These are phyloP conservation scores for Chascanopsetta lugubris DNA, from an alignment of 2,113 vertebrate genomes.

Conservation along the genomic window DNA sequence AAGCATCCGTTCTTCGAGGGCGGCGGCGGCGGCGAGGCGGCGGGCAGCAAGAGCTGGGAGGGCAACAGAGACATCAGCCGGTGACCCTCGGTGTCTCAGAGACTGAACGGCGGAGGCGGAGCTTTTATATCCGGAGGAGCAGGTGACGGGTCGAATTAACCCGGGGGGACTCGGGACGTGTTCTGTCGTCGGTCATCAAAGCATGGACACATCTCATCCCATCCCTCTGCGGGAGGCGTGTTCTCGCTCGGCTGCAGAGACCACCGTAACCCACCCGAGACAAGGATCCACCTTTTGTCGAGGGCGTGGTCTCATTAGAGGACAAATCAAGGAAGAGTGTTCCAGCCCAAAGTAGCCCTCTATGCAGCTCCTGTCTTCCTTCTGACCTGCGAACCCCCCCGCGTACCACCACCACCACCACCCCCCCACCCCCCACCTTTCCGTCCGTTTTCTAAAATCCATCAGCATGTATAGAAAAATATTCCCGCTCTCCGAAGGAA, in stretches of 20 bases:
- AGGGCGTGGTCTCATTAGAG: conserved; percentile 16
- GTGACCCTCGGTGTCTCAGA: conserved; percentile 80
- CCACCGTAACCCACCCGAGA: conserved; percentile 24
- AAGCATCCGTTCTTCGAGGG: conserved; percentile 91
- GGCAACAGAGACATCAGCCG: conserved; percentile 96
- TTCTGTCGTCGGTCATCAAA: conserved; percentile 35
- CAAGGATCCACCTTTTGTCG: conserved; percentile 22
- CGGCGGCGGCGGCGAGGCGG: conserved; percentile 71
- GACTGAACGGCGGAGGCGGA: conserved; percentile 48
- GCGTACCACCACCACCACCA: too few species aligned
- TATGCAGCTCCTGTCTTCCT: conserved; percentile 73
- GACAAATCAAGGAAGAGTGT: conserved; percentile 15
- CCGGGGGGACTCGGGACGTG: conserved; percentile 6
- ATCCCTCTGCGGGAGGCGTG: conserved; percentile 31
- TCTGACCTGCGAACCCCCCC: conserved; percentile 47
- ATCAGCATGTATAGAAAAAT: conserved; percentile 51
- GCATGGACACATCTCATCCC: conserved; percentile 57
- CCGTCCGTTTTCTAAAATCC: conserved; percentile 15
- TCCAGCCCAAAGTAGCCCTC: conserved; percentile 51
- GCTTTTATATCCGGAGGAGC: conserved; percentile 43
- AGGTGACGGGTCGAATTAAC: conserved; percentile 29
- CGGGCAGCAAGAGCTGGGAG: conserved; percentile 89
- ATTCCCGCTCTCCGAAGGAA: conserved; percentile 6
- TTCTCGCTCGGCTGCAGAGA: conserved; percentile 31
- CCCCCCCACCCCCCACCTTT: conserved; percentile 15